Evolutionary conservation across 1,140 invertebrate species (phyloP), one percentile per base, ranked within the genome.

Genomic region (Coboldia fuscipes): DNA sequence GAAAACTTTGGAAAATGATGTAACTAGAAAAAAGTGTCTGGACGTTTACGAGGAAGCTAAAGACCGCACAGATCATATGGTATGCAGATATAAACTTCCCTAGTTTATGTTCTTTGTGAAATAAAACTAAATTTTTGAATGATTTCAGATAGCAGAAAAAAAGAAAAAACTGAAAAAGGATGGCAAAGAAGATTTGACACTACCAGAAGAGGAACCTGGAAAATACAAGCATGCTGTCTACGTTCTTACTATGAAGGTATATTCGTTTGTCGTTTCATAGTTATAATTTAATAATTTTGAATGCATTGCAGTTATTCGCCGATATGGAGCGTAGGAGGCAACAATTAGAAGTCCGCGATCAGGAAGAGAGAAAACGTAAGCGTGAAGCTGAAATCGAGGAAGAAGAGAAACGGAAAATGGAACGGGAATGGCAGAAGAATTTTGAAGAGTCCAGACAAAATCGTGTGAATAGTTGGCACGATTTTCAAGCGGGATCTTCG

Each of bases 21-120:
- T 88, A 41, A 84, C 86, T 1, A 69, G 86, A 45, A 78, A 83
- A 47, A 86, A 88, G 62, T 97, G 93, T 56, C 63, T 93, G 58
- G 90, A 97, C 45, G 79, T 97, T 44, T 89, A 97, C 37, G 84
- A 96, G 58, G 94, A 99, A 60, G 94, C 93, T 2, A 88, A 85
- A 62, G 82, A 78, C 31, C 66, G 86, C 42, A 90, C 88, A 26
- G 84, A 96, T 56, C 73, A 88, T 43, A 92, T 90, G 76, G 85
- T 88, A 66, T 60, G 47, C 58, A 39, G 31, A 34, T 37, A 38
- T 35, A 17, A 18, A 14, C 19, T 28, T 8, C 23, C 30, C 15
- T n/a, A 15, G 17, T 37, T 28, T 28, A 23, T 14, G 27, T 26
- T 30, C 7, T 35, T 19, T 10, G 10, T 34, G 10, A 15, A 30